Conservation (phyloP, 2,113 vertebrate species). For the Peromyscus californicus region DNA sequence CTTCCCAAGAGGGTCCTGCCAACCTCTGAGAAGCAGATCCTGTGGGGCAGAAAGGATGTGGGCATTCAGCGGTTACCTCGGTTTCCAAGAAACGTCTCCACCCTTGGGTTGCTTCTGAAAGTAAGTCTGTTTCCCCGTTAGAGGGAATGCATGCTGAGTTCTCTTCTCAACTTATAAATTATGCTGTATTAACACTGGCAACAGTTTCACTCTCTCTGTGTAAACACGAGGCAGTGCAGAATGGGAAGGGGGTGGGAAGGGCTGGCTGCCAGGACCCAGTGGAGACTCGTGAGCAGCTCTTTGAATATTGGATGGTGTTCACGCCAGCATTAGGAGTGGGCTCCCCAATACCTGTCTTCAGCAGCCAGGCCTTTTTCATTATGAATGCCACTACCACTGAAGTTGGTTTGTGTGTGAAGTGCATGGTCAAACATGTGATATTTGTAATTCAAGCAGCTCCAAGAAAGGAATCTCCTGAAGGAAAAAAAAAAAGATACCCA, state of each 20-base stretch:
- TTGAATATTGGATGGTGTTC: constrained; percentile 28
- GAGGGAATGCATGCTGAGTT: constrained; percentile 81
- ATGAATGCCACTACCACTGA: neutral
- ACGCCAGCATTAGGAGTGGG: neutral
- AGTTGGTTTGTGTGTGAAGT: neutral
- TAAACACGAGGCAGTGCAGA: constrained; percentile 77
- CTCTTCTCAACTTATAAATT: constrained; percentile 84
- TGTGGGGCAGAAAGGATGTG: constrained; percentile 34
- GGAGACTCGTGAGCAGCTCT: constrained; percentile 37
- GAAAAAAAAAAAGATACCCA: neutral
- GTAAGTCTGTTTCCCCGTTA: constrained; percentile 80
- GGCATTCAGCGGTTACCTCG: constrained; percentile 70
- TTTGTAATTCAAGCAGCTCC: constrained; percentile 18
- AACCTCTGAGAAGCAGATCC: neutral
- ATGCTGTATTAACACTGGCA: constrained; percentile 82
- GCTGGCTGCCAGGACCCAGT: constrained; percentile 65
- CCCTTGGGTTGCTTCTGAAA: constrained; percentile 81
- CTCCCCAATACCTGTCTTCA: constrained; percentile 58
- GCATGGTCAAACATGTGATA: constrained; percentile 17
- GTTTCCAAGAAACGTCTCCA: constrained; percentile 80
- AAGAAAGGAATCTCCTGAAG: neutral
- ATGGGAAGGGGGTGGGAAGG: constrained; percentile 67
- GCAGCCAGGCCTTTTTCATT: neutral
- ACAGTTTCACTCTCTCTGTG: constrained; percentile 76
- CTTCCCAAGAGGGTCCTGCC: neutral